A percentile compares a stretch with the other conserved stretches of the same genome.
phyloP scores from a whole-genome alignment of 2,888 invertebrate species.

The Seira musarum region DNA sequence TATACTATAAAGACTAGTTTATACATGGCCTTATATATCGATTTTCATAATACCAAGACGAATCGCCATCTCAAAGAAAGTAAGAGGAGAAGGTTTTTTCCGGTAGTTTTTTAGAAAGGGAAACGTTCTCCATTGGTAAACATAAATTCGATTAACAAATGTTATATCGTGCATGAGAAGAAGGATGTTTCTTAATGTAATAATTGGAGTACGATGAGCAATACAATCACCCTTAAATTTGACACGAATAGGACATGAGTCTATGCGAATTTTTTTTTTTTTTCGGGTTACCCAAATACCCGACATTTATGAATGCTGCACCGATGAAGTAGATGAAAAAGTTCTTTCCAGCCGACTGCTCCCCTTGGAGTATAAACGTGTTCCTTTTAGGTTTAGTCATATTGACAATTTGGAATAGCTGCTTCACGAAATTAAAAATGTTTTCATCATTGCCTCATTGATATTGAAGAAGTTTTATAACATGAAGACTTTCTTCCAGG shows the following conservation, averaged over 20 bases:
- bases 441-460: neutral
- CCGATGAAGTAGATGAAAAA: slow-evolving; percentile 1
- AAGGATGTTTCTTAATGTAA: neutral
- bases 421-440: neutral
- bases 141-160: no score
- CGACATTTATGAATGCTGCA: slow-evolving; percentile 1
- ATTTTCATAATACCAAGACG: no score
- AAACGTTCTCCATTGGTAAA: no score
- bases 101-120: no score
- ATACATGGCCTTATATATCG: no score
- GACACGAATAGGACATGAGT: neutral
- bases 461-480: neutral
- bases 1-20: no score
- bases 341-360: slow-evolving; percentile 1
- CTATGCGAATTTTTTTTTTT: neutral
- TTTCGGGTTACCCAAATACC: slow-evolving; percentile 13
- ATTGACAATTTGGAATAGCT: neutral
- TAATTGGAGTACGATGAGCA: neutral
- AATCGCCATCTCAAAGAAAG: no score
- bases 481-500: neutral
- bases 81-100: no score
- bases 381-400: slow-evolving; percentile 13
- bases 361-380: neutral
- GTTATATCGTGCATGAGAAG: neutral
- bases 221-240: slow-evolving; percentile 3